Percentiles rank a stretch among this genome's conserved stretches.
Conservation (phyloP, 2,797 vertebrate genomes). For the Arctocebus calabarensis region DNA sequence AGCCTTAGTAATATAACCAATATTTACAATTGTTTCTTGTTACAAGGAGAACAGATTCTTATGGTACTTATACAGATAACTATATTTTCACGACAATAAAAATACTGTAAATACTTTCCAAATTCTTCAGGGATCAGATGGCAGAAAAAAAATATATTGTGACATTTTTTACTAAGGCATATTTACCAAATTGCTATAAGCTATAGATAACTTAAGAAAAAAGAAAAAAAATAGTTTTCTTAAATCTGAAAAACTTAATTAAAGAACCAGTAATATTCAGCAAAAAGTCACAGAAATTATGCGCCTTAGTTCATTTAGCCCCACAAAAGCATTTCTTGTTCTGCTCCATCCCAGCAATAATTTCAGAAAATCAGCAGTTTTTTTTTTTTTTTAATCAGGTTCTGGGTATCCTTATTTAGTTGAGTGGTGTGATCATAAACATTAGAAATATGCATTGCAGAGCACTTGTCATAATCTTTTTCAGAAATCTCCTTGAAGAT, state of each 20-base stretch:
- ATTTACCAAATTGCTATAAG: neutral
- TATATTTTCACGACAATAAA: neutral
- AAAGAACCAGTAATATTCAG: neutral
- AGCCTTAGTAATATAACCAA: neutral
- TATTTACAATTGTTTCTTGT: neutral
- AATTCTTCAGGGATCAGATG: neutral
- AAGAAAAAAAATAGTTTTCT: neutral
- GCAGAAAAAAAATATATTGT: too few relatives aligned
- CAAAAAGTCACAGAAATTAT: neutral
- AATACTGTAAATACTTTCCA: neutral
- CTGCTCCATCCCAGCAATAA: neutral
- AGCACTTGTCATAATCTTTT: neutral
- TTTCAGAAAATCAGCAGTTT: neutral
- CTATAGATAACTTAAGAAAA: neutral
- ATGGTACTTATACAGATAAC: neutral
- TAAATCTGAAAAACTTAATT: neutral
- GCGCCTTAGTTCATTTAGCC: neutral
- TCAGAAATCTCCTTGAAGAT: neutral
- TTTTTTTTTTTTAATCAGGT: neutral
- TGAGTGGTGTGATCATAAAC: neutral
- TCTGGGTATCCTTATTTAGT: neutral
- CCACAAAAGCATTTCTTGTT: neutral
- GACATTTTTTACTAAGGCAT: neutral
- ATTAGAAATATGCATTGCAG: neutral
- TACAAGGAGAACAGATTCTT: neutral